These are phyloP conservation scores for Agriotes lineatus DNA, from an alignment of 2,888 invertebrate genomes.

Conservation along the genomic window DNA sequence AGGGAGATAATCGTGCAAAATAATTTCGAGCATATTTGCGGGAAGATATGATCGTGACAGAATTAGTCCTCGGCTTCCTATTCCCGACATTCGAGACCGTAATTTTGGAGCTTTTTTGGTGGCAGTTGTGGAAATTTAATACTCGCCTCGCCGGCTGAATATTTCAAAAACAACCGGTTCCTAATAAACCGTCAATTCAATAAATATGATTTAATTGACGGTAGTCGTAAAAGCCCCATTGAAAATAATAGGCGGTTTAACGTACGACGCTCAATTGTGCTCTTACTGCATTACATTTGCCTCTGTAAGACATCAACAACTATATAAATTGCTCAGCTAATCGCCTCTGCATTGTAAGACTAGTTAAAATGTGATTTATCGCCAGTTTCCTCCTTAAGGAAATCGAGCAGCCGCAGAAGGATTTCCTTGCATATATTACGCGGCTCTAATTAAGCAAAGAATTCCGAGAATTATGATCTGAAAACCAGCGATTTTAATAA, in stretches of 20 bases:
- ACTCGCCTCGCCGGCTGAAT: background rate
- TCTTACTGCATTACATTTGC: constrained; percentile 29
- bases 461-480: background rate
- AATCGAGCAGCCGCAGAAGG: background rate
- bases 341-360: constrained; percentile 21
- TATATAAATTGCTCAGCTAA: constrained; percentile 27
- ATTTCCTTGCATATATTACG: background rate
- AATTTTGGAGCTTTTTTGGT: too few relatives aligned
- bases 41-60: too few relatives aligned
- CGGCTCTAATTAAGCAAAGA: background rate
- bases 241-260: constrained; percentile 29
- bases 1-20: constrained; percentile 9
- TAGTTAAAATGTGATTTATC: constrained; percentile 10
- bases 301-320: constrained; percentile 16
- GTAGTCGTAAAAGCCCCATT: constrained; percentile 20
- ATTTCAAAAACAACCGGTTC: background rate
- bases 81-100: too few relatives aligned
- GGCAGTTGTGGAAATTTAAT: background rate
- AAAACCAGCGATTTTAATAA: background rate
- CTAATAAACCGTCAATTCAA: constrained; percentile 15
- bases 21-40: background rate
- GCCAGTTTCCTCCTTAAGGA: constrained; percentile 8
- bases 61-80: too few relatives aligned
- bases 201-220: constrained; percentile 40
- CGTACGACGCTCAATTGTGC: constrained; percentile 22